Base-by-base conservation (phyloP, 2,113 vertebrate genomes). In the Paedocypris sp. region DNA sequence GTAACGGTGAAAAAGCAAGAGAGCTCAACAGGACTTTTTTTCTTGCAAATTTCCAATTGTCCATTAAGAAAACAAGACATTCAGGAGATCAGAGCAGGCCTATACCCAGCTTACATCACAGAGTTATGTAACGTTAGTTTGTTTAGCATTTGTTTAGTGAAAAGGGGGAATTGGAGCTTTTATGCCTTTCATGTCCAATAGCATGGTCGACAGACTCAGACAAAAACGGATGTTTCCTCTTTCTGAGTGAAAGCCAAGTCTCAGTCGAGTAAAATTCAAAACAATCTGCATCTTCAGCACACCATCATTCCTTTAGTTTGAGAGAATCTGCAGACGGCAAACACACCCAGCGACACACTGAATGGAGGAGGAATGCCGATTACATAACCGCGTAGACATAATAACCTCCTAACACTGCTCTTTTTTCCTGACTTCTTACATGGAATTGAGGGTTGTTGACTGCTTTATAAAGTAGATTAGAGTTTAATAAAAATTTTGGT, bases 51-150 rank as follows among this genome's bases (percentile, higher is more conserved):
- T 16, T 35, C 48, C 42, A 43, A 25, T 49, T 20, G 31, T 75
- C 53, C 10, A 62, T 60, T 64, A 22, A 1, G 19, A 53, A 52
- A 68, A 16, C 39, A 33, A 71, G 9, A 19, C 11, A 5, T 66
- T 54, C 62, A 48, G 26, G n/a, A 46, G 39, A 33, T 13, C 19
- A 46, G 19, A 70, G 63, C 52, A 74, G 67, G 63, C 69, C 61
- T 49, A 69, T 6, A 72, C 54, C 52, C 59, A 2, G 2, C 54
- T 79, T 78, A 74, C 46, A 73, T 75, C 74, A 82, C 53, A 41
- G 20, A 3, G n/a, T 22, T 66, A 56, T 51, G 32, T 33, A 57
- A 79, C 65, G 13, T 4, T 6, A 54, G 16, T n/a, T 23, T 53
- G 39, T 39, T 62, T 20, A 20, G 15, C 36, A 9, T 43, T 8